Base-by-base conservation (phyloP, 2,888 invertebrate genomes). In the Hesperia comma region DNA sequence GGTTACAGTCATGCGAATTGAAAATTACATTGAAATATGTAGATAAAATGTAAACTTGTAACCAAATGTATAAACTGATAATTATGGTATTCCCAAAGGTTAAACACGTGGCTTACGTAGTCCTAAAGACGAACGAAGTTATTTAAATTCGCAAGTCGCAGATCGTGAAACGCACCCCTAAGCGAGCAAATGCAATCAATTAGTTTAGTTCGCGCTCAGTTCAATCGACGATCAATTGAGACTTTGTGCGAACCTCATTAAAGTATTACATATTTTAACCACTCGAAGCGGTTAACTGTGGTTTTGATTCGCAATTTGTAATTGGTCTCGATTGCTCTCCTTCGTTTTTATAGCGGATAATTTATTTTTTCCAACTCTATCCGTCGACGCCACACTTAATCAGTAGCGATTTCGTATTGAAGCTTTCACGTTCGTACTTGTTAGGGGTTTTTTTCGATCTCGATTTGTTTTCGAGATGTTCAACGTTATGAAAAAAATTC, bases 151-250 rank as follows among this genome's bases (percentile, higher is more conserved):
- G 51, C 33, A 10, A 6, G 14, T n/a, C 37, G 4, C 32, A 7
- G 17, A 15, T 33, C 0, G 54, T 54, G 8, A 5, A 37, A 32
- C 66, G 5, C 6, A 2, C 6, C 0, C 55, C 46, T 17, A 15
- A 49, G 21, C 55, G 61, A 72, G 73, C 76, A 79, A 77, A 80
- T 81, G 79, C 74, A 77, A 76, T 80, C 84, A 86, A 86, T 85
- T 85, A 84, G 78, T 82, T 78, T 79, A 77, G 75, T 75, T 77
- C 66, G 43, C 66, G 66, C 66, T 66, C 66, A 61, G 54, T 66
- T 66, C 66, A 60, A 66, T 75, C 75, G 75, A 71, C 69, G 68
- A 61, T 61, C 75, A 72, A 75, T 77, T 75, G 70, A 75, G 74
- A 76, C 71, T 70, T 73, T 70, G 68, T 72, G 67, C 64, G 66